A percentile compares a stretch with the other conserved stretches of the same genome.
Evolutionary conservation across 2,888 invertebrate species (phyloP).

Genomic region (Trypoxylon attenuatum): DNA sequence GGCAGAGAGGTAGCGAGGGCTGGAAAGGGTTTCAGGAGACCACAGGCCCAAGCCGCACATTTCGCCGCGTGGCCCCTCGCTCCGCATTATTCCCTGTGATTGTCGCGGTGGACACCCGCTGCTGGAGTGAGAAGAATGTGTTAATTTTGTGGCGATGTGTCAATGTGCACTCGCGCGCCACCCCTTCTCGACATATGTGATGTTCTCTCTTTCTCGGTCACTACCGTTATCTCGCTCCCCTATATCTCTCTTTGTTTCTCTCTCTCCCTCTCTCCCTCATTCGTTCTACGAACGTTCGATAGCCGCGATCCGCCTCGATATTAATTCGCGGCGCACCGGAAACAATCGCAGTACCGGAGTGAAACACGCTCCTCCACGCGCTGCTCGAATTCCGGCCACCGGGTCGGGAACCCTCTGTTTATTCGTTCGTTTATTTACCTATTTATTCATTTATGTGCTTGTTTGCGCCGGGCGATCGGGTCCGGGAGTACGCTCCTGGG

Average conservation of each 20-base stretch:
- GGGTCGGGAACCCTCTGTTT: not conserved
- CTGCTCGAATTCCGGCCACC: too few relatives aligned
- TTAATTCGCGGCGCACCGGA: constrained; percentile 34
- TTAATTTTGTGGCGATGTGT: constrained; percentile 70
- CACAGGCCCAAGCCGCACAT: constrained; percentile 69
- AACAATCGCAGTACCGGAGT: constrained; percentile 27
- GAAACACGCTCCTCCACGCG: not conserved
- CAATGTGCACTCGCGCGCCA: constrained; percentile 54
- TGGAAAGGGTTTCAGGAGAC: constrained; percentile 63
- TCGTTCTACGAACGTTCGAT: constrained; percentile 25
- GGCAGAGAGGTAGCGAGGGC: constrained; percentile 11
- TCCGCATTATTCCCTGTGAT: constrained; percentile 72
- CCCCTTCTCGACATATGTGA: constrained; percentile 6
- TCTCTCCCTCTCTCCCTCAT: not conserved
- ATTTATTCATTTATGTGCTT: too few relatives aligned
- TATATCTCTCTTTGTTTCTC: not conserved
- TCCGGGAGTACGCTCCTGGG: too few relatives aligned
- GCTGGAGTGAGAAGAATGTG: constrained; percentile 69
- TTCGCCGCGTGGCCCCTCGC: constrained; percentile 65
- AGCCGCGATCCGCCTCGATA: constrained; percentile 41
- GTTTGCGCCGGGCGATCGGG: too few relatives aligned
- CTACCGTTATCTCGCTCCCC: not conserved
- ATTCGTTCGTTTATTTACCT: not conserved
- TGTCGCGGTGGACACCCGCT: constrained; percentile 65
- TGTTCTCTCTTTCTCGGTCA: not conserved